Percentiles rank a stretch among this genome's conserved stretches.
These are phyloP conservation scores for Napeogenes inachia DNA, from an alignment of 2,888 invertebrate species.

Conservation along the genomic window DNA sequence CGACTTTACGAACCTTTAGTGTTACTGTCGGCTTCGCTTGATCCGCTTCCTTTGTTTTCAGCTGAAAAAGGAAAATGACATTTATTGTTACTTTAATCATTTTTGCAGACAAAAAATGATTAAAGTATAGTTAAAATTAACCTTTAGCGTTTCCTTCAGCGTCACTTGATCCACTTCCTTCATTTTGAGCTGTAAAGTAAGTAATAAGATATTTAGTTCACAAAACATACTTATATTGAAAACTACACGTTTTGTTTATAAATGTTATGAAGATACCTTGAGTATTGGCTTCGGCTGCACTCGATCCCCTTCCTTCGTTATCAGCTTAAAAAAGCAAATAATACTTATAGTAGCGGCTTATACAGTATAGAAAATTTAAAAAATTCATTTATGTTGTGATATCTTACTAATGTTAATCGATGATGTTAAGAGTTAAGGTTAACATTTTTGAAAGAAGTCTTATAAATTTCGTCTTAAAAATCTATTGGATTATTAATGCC, in stretches of 20 bases:
- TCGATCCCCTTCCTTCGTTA: conserved; percentile 7
- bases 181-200: conserved; percentile 3
- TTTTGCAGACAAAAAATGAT: too few relatives aligned
- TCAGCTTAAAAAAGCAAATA: conserved; percentile 5
- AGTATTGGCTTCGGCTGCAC: conserved; percentile 3
- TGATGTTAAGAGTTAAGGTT: too few relatives aligned
- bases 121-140: neutral
- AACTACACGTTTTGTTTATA: neutral
- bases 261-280: neutral
- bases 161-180: conserved; percentile 8
- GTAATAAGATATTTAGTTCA: neutral
- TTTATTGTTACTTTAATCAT: neutral
- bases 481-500: neutral
- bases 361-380: neutral
- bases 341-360: neutral
- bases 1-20: neutral
- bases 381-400: neutral
- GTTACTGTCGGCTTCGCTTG: conserved; percentile 9
- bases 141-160: conserved; percentile 5
- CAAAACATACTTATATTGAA: neutral
- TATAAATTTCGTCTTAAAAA: neutral
- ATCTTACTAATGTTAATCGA: too few relatives aligned
- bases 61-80: conserved; percentile 6
- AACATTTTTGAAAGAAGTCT: too few relatives aligned
- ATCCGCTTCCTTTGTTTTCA: conserved; percentile 8